Evolutionary conservation across 2,797 vertebrate species (phyloP).

Genomic region (Petrocephalus sullivani): DNA sequence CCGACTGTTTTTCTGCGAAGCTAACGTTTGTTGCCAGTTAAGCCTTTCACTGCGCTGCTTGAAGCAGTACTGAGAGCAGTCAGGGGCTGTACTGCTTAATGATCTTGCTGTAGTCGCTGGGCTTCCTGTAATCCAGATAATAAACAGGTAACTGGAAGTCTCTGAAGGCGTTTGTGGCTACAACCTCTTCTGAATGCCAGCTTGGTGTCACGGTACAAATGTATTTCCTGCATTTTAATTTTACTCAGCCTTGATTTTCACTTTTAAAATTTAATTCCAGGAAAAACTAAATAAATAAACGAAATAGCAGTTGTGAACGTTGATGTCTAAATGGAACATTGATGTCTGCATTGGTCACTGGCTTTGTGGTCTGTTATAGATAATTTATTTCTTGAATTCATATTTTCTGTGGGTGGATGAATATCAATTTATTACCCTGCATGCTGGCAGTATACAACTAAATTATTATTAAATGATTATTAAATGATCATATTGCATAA

Average conservation of each 20-base stretch:
- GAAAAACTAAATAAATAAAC: neutral
- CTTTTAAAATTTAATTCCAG: neutral
- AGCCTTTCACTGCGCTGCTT: neutral
- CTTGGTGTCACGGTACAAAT: neutral
- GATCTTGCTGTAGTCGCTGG: neutral
- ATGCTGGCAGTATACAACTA: neutral
- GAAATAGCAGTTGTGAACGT: neutral
- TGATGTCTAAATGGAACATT: neutral
- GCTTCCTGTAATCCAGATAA: neutral
- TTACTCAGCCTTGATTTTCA: neutral
- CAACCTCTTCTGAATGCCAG: neutral
- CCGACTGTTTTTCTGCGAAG: neutral
- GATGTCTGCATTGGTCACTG: slow-evolving; percentile 11
- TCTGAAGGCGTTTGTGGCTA: neutral
- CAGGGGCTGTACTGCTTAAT: neutral
- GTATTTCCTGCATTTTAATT: neutral
- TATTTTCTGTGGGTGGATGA: neutral
- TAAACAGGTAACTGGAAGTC: neutral
- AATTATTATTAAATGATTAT: neutral
- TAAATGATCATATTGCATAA: neutral
- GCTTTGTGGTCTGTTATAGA: slow-evolving; percentile 24
- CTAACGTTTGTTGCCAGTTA: neutral
- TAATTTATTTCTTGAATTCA: slow-evolving; percentile 9
- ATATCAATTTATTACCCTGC: neutral
- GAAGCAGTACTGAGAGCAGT: neutral